A percentile compares a stretch with the other conserved stretches of the same genome.
phyloP scores from a whole-genome alignment of 64 coral and sea anemone genomes.

The Dendrophyllia cribrosa region DNA sequence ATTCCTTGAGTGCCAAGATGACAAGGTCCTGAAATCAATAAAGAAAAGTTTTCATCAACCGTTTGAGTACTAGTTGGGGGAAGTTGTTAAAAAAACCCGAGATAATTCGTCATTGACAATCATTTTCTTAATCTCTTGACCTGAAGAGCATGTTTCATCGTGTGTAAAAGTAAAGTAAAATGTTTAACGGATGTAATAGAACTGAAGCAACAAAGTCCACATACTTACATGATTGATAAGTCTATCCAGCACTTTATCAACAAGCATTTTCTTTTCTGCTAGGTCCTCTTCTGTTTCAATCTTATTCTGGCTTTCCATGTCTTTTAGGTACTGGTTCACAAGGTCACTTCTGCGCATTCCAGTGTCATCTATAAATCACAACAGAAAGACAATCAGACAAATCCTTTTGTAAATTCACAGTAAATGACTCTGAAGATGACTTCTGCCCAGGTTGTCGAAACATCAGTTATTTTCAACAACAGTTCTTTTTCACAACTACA shows the following conservation, averaged over 20 bases:
- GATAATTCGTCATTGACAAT: too few relatives aligned
- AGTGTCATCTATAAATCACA: constrained; percentile 48
- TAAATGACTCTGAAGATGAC: too few relatives aligned
- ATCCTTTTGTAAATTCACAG: too few relatives aligned
- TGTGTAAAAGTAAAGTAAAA: too few relatives aligned
- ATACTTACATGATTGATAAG: constrained; percentile 82
- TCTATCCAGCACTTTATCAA: constrained; percentile 95
- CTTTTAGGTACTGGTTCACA: constrained; percentile 95
- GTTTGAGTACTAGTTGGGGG: too few relatives aligned
- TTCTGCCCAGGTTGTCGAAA: too few relatives aligned
- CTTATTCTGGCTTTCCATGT: constrained; percentile 69
- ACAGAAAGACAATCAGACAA: neutral
- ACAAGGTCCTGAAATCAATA: constrained; percentile 81
- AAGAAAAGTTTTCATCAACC: neutral
- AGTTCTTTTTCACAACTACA: too few relatives aligned
- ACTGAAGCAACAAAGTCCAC: neutral
- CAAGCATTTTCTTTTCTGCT: constrained; percentile 85
- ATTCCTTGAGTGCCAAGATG: constrained; percentile 86
- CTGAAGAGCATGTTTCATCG: too few relatives aligned
- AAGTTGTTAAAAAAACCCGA: too few relatives aligned
- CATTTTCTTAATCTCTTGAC: too few relatives aligned
- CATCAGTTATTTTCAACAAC: too few relatives aligned
- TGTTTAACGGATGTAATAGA: too few relatives aligned
- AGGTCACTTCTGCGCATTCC: constrained; percentile 84
- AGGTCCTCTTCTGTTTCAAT: constrained; percentile 97